phyloP scores from a whole-genome alignment of 2,888 invertebrate species.

The Macrosiphum euphorbiae region DNA sequence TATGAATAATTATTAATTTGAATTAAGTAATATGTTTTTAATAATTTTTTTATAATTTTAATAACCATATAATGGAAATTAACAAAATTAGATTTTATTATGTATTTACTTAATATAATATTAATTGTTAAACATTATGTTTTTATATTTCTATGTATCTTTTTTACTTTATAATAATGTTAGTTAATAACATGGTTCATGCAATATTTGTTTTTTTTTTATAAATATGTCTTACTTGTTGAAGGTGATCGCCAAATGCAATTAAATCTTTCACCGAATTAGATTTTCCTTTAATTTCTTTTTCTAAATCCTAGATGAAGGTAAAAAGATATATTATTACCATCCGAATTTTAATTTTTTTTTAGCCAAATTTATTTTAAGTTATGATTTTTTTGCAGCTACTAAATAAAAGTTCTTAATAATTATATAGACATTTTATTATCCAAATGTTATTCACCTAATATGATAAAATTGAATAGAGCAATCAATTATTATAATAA shows the following conservation, averaged over 20 bases:
- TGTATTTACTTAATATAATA: background rate
- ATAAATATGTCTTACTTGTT: slow-evolving; percentile 80
- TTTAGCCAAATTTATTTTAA: background rate
- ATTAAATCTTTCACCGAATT: slow-evolving; percentile 81
- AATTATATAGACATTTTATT: background rate
- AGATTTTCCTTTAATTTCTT: slow-evolving; percentile 80
- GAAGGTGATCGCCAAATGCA: slow-evolving; percentile 82
- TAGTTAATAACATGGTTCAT: slow-evolving; percentile 17
- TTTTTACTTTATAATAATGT: background rate
- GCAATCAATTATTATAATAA: background rate
- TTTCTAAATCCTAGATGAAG: slow-evolving; percentile 79
- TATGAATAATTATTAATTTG: slow-evolving; percentile 62
- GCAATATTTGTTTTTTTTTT: slow-evolving; percentile 23
- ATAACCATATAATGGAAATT: background rate
- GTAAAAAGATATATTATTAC: slow-evolving; percentile 32
- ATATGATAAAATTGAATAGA: background rate
- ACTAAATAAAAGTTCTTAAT: background rate
- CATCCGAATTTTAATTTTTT: background rate
- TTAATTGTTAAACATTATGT: background rate
- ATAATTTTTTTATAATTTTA: slow-evolving; percentile 18
- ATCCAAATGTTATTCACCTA: background rate
- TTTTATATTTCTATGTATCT: background rate
- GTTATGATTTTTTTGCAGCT: background rate
- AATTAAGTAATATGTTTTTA: slow-evolving; percentile 14
- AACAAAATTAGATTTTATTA: background rate